phyloP scores from a whole-genome alignment of 2,888 invertebrate genomes.

The Schizotus pectinicornis region DNA sequence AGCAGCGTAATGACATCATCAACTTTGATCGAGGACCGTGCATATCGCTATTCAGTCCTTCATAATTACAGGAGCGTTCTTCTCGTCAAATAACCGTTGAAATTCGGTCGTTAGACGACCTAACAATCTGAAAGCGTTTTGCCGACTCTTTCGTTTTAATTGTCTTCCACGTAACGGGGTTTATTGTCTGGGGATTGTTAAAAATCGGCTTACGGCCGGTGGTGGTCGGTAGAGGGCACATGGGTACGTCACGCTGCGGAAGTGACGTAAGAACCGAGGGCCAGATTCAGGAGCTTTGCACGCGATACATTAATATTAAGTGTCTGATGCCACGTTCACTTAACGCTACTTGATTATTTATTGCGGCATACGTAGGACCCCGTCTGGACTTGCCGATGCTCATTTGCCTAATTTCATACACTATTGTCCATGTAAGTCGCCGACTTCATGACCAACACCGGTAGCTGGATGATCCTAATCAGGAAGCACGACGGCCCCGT shows the following conservation, averaged over 20 bases:
- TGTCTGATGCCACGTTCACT: constrained; percentile 41
- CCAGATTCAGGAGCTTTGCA: constrained; percentile 42
- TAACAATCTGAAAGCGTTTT: not conserved
- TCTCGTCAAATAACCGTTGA: constrained; percentile 23
- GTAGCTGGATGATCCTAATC: too few species aligned
- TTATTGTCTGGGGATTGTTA: constrained; percentile 2
- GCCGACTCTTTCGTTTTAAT: not conserved
- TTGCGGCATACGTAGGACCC: constrained; percentile 6
- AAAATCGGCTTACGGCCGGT: not conserved
- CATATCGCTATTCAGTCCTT: constrained; percentile 23
- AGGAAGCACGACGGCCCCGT: too few species aligned
- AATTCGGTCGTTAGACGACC: constrained; percentile 30
- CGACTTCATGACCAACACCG: too few species aligned
- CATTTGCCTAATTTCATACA: too few species aligned
- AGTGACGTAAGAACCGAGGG: constrained; percentile 41
- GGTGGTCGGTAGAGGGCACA: constrained; percentile 12
- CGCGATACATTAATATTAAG: constrained; percentile 45
- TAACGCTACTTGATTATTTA: constrained; percentile 39
- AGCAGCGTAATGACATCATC: constrained; percentile 49
- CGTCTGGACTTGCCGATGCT: too few species aligned
- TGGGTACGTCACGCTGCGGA: constrained; percentile 28
- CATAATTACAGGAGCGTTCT: constrained; percentile 17
- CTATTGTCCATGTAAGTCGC: too few species aligned
- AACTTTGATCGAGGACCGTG: constrained; percentile 48
- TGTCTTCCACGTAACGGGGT: not conserved